Base-by-base conservation (phyloP, 2,113 vertebrate genomes). In the Panthera tigris region DNA sequence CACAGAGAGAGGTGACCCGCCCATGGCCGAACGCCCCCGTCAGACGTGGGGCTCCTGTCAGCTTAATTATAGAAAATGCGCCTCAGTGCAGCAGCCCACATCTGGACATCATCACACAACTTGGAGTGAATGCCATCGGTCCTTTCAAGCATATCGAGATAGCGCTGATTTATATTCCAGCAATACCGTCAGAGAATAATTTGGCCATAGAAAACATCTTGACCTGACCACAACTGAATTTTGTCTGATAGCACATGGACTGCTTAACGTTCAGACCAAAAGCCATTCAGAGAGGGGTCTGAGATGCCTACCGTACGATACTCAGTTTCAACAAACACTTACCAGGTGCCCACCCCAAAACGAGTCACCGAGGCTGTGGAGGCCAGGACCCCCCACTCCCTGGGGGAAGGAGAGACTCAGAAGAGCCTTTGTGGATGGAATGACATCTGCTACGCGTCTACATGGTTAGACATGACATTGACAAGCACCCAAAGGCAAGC, bases 41-140 rank as follows among this genome's bases (percentile, higher is more conserved):
- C 61, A 65, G 11, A 33, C n/a, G 4, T 15, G 33, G 57, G 45
- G 73, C 78, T 74, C 86, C 87, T 89, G 50, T 91, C 61, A 73
- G 25, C 68, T 85, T 78, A 55, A 39, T 74, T 84, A 57, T 12
- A 23, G 79, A 80, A 87, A 81, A 76, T 3, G 23, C 5, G 5
- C 19, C 1, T 69, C 6, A 36, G 76, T 1, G 7, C 71, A 29
- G 83, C 93, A 41, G 45, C 33, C 52, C 48, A 83, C 96, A 96
- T 97, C 95, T 97, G 95, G 73, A 96, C 79, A 86, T 85, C 95
- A 92, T 95, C 95, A 78, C 19, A n/a, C 14, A 9, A 19, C 80
- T 87, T 33, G 45, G 84, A 92, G 84, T 31, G 1, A 68, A 29
- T 27, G 16, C 39, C 55, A 3, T 74, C 19, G 1, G 50, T 52